Evolutionary conservation across 1,140 invertebrate species (phyloP).

Genomic region (Drosophila rhopaloa): DNA sequence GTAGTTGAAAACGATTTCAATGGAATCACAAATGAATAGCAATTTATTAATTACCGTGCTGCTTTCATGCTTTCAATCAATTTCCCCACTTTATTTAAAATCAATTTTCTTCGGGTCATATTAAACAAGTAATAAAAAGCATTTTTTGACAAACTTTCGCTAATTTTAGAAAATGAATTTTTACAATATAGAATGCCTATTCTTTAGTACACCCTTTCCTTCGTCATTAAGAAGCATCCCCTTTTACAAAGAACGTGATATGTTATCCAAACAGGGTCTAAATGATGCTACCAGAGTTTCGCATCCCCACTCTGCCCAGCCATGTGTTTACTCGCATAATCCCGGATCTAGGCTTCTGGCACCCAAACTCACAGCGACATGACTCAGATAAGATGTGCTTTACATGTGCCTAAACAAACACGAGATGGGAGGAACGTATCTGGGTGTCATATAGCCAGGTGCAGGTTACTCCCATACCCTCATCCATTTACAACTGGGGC

Average conservation of each 20-base stretch:
- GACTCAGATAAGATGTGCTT: constrained; percentile 75
- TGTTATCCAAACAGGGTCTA: constrained; percentile 36
- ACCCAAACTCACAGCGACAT: constrained; percentile 45
- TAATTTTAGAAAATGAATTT: background rate
- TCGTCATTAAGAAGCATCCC: constrained; percentile 17
- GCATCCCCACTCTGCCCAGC: constrained; percentile 19
- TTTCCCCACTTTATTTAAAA: too few relatives aligned
- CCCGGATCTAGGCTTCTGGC: constrained; percentile 35
- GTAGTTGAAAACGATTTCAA: too few relatives aligned
- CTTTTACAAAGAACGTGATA: constrained; percentile 18
- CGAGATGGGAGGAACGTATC: constrained; percentile 1
- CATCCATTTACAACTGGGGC: constrained; percentile 62
- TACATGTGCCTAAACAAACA: constrained; percentile 82
- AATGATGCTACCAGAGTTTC: constrained; percentile 28
- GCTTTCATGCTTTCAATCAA: too few relatives aligned
- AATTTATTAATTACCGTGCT: too few relatives aligned
- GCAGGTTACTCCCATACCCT: constrained; percentile 41
- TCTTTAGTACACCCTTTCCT: background rate
- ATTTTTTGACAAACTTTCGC: constrained; percentile 1
- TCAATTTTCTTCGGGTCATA: background rate
- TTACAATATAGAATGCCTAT: constrained; percentile 2
- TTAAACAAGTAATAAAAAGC: background rate
- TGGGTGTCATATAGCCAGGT: constrained; percentile 47
- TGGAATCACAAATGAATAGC: too few relatives aligned
- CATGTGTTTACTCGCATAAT: constrained; percentile 64